phyloP scores from a whole-genome alignment of 2,888 invertebrate genomes.

The Orchesella flavescens region DNA sequence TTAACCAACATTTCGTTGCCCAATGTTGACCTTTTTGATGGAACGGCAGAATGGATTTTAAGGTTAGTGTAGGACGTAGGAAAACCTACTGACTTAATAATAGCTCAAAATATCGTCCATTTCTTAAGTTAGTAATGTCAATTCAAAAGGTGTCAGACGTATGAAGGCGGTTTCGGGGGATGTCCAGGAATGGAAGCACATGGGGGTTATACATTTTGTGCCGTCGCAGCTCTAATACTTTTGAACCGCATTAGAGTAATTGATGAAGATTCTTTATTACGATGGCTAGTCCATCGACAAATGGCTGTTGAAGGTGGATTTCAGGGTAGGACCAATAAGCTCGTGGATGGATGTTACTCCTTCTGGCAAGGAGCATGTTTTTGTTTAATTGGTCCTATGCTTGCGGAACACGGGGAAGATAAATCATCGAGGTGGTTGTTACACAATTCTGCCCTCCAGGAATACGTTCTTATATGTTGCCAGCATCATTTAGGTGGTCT shows the following conservation, averaged over 20 bases:
- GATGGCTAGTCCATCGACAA: slow-evolving; percentile 72
- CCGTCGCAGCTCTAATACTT: slow-evolving; percentile 89
- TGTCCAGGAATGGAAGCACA: slow-evolving; percentile 97
- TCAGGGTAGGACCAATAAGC: slow-evolving; percentile 93
- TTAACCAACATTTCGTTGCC: slow-evolving; percentile 82
- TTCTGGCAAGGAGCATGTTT: slow-evolving; percentile 98
- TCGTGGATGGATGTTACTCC: slow-evolving; percentile 98
- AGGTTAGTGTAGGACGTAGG: slow-evolving; percentile 74
- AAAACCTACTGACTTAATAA: no score
- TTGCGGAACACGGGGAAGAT: slow-evolving; percentile 20
- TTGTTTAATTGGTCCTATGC: slow-evolving; percentile 80
- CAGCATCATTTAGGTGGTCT: slow-evolving; percentile 91
- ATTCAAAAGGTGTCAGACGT: slow-evolving; percentile 89
- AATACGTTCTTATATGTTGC: slow-evolving; percentile 94
- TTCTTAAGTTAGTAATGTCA: no score
- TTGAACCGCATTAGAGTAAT: slow-evolving; percentile 84
- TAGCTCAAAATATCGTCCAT: no score
- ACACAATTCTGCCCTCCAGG: slow-evolving; percentile 90
- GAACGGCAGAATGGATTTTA: slow-evolving; percentile 93
- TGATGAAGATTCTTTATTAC: slow-evolving; percentile 82
- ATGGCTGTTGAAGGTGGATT: slow-evolving; percentile 70
- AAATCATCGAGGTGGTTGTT: slow-evolving; percentile 80
- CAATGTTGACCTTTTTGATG: slow-evolving; percentile 84
- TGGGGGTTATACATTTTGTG: slow-evolving; percentile 99
- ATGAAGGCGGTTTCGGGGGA: slow-evolving; percentile 98